These are phyloP conservation scores for Parnassius glacialis DNA, from an alignment of 2,888 invertebrate species.

Conservation along the genomic window DNA sequence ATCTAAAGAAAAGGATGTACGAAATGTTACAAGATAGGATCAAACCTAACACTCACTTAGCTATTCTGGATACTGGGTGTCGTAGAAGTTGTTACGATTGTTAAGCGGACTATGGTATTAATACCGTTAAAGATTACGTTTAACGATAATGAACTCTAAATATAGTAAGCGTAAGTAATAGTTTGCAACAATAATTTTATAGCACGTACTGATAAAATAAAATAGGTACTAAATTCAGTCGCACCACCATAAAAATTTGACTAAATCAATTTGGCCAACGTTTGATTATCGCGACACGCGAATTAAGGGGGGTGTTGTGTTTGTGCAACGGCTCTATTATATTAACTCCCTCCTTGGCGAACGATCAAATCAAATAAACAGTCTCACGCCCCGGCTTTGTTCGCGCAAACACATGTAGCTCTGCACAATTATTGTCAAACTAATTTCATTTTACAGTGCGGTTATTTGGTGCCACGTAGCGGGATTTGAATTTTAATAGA, in stretches of 20 bases:
- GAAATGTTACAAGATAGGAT: no score
- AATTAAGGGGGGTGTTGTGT: slow-evolving; percentile 49
- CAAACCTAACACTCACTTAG: no score
- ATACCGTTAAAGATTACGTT: no score
- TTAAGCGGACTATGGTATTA: no score
- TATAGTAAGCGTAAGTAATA: no score
- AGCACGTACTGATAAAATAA: slow-evolving; percentile 12
- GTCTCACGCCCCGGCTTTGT: slow-evolving; percentile 31
- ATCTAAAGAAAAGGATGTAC: no score
- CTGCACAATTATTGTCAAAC: slow-evolving; percentile 29
- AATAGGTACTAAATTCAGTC: slow-evolving; percentile 34
- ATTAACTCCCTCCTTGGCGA: slow-evolving; percentile 43
- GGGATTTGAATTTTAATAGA: slow-evolving; percentile 16
- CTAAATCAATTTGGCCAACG: slow-evolving; percentile 41
- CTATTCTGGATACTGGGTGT: no score
- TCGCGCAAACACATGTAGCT: slow-evolving; percentile 33
- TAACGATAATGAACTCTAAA: no score
- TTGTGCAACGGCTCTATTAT: slow-evolving; percentile 59
- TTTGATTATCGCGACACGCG: slow-evolving; percentile 41
- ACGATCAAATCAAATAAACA: slow-evolving; percentile 38
- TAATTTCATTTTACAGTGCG: slow-evolving; percentile 31
- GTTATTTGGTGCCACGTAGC: slow-evolving; percentile 24
- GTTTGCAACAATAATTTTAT: no score
- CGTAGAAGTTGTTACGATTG: no score
- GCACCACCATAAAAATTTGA: slow-evolving; percentile 42